phyloP scores from a whole-genome alignment of 2,797 vertebrate genomes.

The Philypnodon macrostomus region DNA sequence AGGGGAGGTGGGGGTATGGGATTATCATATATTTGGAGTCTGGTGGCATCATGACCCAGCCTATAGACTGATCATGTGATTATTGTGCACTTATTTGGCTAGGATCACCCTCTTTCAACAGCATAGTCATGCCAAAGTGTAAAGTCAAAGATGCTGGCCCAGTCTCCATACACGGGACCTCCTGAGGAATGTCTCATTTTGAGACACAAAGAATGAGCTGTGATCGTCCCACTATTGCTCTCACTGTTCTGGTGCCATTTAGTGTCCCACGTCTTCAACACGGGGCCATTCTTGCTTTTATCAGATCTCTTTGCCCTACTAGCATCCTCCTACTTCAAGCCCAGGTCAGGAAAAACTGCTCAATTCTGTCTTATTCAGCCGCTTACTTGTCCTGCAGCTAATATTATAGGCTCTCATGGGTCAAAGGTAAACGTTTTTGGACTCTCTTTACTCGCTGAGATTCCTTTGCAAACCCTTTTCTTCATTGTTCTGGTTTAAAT shows the following conservation, averaged over 20 bases:
- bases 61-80: not conserved
- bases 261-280: constrained; percentile 65
- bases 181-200: constrained; percentile 54
- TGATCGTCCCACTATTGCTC: constrained; percentile 67
- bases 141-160: constrained; percentile 26
- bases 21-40: constrained; percentile 5
- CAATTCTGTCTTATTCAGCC: constrained; percentile 7
- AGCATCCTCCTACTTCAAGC: constrained; percentile 44
- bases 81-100: not conserved
- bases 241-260: constrained; percentile 61
- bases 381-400: constrained; percentile 16
- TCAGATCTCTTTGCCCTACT: constrained; percentile 14
- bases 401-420: constrained; percentile 8
- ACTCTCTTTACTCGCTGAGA: constrained; percentile 22
- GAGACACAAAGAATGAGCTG: constrained; percentile 64
- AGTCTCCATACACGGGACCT: constrained; percentile 21
- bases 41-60: not conserved
- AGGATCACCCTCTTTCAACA: not conserved
- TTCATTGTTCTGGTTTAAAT: constrained; percentile 36
- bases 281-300: constrained; percentile 48
- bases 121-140: not conserved
- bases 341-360: constrained; percentile 38
- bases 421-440: constrained; percentile 32
- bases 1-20: not conserved
- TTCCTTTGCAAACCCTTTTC: constrained; percentile 31